These are phyloP conservation scores for Bovichtus diacanthus DNA, from an alignment of 2,797 vertebrate genomes.

Conservation along the genomic window DNA sequence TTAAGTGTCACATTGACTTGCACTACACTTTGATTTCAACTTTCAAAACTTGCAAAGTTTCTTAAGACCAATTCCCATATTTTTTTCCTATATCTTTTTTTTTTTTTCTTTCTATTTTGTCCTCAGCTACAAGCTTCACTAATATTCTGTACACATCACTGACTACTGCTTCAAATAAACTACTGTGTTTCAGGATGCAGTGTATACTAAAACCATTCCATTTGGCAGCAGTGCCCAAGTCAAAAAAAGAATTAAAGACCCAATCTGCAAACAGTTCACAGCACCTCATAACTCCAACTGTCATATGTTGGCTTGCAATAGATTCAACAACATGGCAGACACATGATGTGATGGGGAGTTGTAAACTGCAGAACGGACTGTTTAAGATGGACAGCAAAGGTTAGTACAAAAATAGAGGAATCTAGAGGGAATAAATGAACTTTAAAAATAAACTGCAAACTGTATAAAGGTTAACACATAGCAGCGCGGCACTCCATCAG, in stretches of 20 bases:
- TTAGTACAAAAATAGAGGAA: constrained; percentile 77
- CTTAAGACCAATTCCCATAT: constrained; percentile 24
- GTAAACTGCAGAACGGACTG: constrained; percentile 25
- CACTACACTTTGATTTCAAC: not conserved
- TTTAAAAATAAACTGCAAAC: constrained; percentile 30
- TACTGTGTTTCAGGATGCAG: constrained; percentile 15
- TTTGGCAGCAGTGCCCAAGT: constrained; percentile 44
- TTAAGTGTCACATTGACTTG: constrained; percentile 19
- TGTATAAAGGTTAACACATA: constrained; percentile 38
- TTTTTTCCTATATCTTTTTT: not conserved
- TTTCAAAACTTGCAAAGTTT: constrained; percentile 17
- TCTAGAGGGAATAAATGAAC: constrained; percentile 46
- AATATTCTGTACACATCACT: constrained; percentile 16
- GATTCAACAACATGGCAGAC: constrained; percentile 24
- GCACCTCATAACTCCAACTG: constrained; percentile 26
- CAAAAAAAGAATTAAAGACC: constrained; percentile 28
- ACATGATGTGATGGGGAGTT: constrained; percentile 5
- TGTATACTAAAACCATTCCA: constrained; percentile 26
- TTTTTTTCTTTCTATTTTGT: no score
- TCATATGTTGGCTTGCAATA: constrained; percentile 4
- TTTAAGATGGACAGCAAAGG: constrained; percentile 43
- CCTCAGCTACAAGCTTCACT: constrained; percentile 20
- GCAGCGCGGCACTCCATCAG: constrained; percentile 18
- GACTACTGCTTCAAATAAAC: constrained; percentile 33
- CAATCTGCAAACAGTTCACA: constrained; percentile 36